Evolutionary conservation across 2,888 invertebrate species (phyloP).

Genomic region (Platycheirus albimanus): DNA sequence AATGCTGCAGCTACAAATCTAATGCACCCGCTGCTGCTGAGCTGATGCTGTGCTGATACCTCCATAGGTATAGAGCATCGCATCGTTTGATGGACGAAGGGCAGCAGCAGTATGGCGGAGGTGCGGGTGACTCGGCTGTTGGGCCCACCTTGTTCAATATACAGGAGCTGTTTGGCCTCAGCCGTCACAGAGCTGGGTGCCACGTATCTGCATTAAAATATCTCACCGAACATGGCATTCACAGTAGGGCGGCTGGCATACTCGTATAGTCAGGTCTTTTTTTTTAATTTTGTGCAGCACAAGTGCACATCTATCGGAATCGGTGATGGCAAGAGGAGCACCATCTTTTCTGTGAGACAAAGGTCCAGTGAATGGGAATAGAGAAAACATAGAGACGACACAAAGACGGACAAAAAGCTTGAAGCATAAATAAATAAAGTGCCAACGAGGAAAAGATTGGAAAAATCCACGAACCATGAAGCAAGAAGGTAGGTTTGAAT

Average conservation of each 20-base stretch:
- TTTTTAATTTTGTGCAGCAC: conserved; percentile 24
- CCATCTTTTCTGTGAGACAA: conserved; percentile 45
- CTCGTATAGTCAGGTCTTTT: conserved; percentile 10
- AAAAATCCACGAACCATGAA: conserved; percentile 53
- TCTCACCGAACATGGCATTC: conserved; percentile 69
- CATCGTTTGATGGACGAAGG: conserved; percentile 22
- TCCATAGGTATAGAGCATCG: no score
- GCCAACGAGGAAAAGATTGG: conserved; percentile 63
- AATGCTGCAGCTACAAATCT: conserved; percentile 71
- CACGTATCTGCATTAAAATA: conserved; percentile 73
- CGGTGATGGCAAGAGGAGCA: no score
- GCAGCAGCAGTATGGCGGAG: no score
- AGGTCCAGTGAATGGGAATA: conserved; percentile 53
- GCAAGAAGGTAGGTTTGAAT: conserved; percentile 12
- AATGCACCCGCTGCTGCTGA: conserved; percentile 59
- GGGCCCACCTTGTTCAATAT: conserved; percentile 42
- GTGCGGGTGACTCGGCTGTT: background rate
- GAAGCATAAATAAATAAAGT: conserved; percentile 69
- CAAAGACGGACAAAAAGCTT: conserved; percentile 34
- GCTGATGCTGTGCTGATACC: conserved; percentile 19
- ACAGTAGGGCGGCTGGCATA: conserved; percentile 52
- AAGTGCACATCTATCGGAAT: conserved; percentile 67
- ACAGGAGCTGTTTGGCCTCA: conserved; percentile 66
- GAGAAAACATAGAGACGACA: conserved; percentile 24
- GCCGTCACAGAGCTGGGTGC: conserved; percentile 42